These are phyloP conservation scores for Muscicapa striata DNA, from an alignment of 2,797 vertebrate species.

Conservation along the genomic window DNA sequence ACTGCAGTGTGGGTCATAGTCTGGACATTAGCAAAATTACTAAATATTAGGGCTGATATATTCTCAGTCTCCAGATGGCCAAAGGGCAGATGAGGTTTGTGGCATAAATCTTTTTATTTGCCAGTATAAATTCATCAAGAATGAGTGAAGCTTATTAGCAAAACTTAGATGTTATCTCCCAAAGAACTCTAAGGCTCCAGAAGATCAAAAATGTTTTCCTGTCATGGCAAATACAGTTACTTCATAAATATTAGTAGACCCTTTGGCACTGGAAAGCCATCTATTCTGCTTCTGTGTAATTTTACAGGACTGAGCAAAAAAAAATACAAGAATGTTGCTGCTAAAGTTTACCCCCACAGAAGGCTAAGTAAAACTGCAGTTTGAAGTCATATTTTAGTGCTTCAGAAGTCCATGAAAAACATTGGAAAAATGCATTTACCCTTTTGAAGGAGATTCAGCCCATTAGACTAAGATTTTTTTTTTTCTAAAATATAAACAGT, in stretches of 20 bases:
- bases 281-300: neutral
- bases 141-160: neutral
- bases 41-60: neutral
- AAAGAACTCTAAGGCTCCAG: neutral
- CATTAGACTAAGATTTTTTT: neutral
- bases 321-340: neutral
- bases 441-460: neutral
- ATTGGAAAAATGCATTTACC: neutral
- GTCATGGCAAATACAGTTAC: neutral
- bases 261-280: slow-evolving; percentile 29
- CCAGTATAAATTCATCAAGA: neutral
- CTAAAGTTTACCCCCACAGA: neutral
- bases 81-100: neutral
- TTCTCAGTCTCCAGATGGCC: neutral
- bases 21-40: neutral
- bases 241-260: slow-evolving; percentile 1
- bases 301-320: neutral
- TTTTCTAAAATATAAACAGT: neutral
- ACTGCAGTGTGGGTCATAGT: neutral
- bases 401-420: neutral
- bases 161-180: neutral
- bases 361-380: neutral
- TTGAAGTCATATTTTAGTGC: neutral
- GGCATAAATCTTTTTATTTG: neutral
- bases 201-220: slow-evolving; percentile 8